A percentile compares a stretch with the other conserved stretches of the same genome.
phyloP scores from a whole-genome alignment of 2,113 vertebrate genomes.

The Chaetura pelagica region DNA sequence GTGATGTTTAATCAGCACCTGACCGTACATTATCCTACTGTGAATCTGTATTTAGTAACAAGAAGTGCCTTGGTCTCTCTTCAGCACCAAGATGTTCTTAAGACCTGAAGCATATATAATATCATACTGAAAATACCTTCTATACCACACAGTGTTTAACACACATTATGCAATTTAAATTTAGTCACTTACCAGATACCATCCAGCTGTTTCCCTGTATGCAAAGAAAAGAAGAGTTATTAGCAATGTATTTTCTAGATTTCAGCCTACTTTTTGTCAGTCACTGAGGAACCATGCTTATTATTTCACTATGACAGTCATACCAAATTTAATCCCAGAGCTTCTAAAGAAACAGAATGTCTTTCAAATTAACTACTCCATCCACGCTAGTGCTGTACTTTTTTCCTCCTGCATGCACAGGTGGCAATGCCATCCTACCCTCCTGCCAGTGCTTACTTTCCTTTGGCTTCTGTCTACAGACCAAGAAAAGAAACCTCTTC shows the following conservation, averaged over 20 bases:
- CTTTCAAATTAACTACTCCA: background rate
- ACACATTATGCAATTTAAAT: constrained; percentile 10
- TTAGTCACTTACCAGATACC: constrained; percentile 92
- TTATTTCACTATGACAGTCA: background rate
- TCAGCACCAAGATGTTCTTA: background rate
- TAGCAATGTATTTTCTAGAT: background rate
- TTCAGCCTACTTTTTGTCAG: constrained; percentile 6
- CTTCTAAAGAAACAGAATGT: background rate
- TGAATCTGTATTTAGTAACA: background rate
- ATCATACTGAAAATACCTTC: background rate
- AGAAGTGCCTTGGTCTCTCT: background rate
- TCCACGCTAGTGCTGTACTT: background rate
- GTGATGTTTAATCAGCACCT: background rate
- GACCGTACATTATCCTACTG: background rate
- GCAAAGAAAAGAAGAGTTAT: constrained; percentile 62
- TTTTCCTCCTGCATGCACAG: background rate
- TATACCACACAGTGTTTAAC: background rate
- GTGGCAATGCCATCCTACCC: background rate
- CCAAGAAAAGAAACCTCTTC: background rate
- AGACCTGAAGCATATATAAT: background rate
- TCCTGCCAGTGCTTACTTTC: background rate
- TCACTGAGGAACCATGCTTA: background rate
- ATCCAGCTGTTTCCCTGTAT: constrained; percentile 92
- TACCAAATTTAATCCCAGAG: background rate
- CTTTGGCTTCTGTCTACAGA: background rate